phyloP scores from a whole-genome alignment of 64 coral and sea anemone species.

The Catalaphyllia jardinei region DNA sequence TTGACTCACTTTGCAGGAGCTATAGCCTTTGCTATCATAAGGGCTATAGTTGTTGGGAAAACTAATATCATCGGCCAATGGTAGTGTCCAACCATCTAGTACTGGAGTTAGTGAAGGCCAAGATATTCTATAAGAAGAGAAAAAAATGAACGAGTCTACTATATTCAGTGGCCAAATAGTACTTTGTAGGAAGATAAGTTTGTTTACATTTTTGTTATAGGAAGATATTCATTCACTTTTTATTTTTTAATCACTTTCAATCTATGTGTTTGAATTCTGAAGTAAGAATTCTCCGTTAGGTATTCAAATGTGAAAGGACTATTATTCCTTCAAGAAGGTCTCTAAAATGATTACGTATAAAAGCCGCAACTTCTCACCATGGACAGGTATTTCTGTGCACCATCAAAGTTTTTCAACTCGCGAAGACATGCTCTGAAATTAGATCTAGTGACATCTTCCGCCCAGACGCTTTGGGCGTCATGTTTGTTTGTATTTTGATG shows the following conservation, averaged over 20 bases:
- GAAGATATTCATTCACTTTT: too few species aligned
- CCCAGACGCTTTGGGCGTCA: slow-evolving; percentile 63
- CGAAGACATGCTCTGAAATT: slow-evolving; percentile 58
- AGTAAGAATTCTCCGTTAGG: too few species aligned
- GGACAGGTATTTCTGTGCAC: slow-evolving; percentile 35
- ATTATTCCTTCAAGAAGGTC: too few species aligned
- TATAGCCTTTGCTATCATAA: slow-evolving; percentile 5
- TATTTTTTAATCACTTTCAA: too few species aligned
- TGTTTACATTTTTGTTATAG: too few species aligned
- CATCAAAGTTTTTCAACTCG: slow-evolving; percentile 78
- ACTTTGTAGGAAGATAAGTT: too few species aligned
- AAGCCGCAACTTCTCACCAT: slow-evolving; percentile 23
- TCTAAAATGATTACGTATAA: too few species aligned
- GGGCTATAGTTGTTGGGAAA: slow-evolving; percentile 1
- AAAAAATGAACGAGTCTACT: neutral
- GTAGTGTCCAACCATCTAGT: neutral
- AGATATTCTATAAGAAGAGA: slow-evolving; percentile 5
- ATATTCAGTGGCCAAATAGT: too few species aligned
- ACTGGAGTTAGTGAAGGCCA: neutral
- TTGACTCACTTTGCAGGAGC: slow-evolving; percentile 43
- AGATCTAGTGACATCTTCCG: slow-evolving; percentile 38
- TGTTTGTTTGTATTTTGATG: slow-evolving; percentile 37
- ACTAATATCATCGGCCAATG: neutral
- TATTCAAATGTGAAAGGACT: too few species aligned
- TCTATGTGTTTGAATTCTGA: too few species aligned